phyloP scores from a whole-genome alignment of 1,140 invertebrate genomes.

The Drosophila teissieri region DNA sequence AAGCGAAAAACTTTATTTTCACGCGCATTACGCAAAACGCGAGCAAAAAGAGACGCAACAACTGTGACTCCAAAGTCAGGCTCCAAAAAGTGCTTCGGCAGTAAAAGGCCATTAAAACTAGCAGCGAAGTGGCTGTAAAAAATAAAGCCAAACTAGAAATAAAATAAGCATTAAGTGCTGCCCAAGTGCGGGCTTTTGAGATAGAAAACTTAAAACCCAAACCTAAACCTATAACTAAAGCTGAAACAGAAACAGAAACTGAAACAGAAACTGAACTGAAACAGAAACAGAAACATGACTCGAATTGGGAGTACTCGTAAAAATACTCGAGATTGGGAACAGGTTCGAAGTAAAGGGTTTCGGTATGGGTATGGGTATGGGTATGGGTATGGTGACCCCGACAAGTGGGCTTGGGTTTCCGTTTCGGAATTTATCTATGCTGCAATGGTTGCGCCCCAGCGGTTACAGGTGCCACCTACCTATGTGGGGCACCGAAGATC shows the following conservation, averaged over 20 bases:
- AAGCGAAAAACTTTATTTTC: constrained; percentile 81
- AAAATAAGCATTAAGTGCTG: constrained; percentile 68
- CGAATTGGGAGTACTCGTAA: constrained; percentile 42
- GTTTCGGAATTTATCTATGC: constrained; percentile 28
- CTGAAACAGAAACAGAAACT: constrained; percentile 1
- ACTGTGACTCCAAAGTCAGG: constrained; percentile 46
- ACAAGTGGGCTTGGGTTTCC: constrained; percentile 29
- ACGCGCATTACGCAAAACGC: constrained; percentile 72
- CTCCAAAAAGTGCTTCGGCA: constrained; percentile 43
- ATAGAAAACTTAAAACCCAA: constrained; percentile 29
- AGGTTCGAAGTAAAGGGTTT: constrained; percentile 4
- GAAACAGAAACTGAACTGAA: constrained; percentile 11
- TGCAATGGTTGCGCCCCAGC: constrained; percentile 27
- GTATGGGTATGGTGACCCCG: constrained; percentile 13
- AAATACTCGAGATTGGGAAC: constrained; percentile 34
- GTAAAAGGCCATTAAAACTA: constrained; percentile 77
- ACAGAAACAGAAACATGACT: constrained; percentile 10
- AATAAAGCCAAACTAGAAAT: constrained; percentile 70
- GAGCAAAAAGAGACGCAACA: constrained; percentile 7
- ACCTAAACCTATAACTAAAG: not conserved
- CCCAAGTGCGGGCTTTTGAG: constrained; percentile 63
- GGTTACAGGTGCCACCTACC: constrained; percentile 25
- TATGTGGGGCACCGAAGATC: constrained; percentile 37
- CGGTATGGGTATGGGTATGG: no score
- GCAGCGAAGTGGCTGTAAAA: constrained; percentile 71